Conservation (phyloP, 2,113 vertebrate species). For the Ictalurus furcatus region DNA sequence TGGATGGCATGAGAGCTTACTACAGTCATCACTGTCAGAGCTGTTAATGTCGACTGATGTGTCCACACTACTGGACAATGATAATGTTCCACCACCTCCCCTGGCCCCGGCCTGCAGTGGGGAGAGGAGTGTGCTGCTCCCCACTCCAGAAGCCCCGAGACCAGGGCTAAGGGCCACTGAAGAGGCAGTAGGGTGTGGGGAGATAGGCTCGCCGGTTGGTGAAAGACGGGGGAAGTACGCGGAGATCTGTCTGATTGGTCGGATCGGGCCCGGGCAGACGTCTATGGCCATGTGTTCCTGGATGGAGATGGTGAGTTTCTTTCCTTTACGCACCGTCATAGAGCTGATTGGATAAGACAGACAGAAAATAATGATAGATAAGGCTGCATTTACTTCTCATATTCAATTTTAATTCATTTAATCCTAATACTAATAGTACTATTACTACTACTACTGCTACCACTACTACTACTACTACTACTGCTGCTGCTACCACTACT, state of each 20-base stretch:
- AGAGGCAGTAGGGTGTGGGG: conserved; percentile 3
- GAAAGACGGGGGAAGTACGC: conserved; percentile 18
- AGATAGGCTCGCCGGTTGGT: neutral
- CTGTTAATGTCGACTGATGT: conserved; percentile 26
- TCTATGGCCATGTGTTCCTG: conserved; percentile 34
- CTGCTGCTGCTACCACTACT: too few relatives aligned
- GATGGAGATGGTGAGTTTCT: conserved; percentile 30
- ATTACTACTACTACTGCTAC: neutral
- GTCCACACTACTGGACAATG: conserved; percentile 23
- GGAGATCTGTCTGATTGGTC: conserved; percentile 29
- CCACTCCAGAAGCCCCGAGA: conserved; percentile 14
- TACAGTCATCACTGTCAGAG: conserved; percentile 25
- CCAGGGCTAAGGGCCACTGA: conserved; percentile 16
- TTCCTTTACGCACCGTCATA: conserved; percentile 33
- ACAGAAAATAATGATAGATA: neutral
- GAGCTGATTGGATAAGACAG: conserved; percentile 1
- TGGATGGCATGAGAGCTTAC: neutral
- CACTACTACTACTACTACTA: too few relatives aligned
- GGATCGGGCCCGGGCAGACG: conserved; percentile 29
- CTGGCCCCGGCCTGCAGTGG: conserved; percentile 13
- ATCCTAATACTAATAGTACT: neutral
- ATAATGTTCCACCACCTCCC: conserved; percentile 20
- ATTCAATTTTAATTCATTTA: neutral
- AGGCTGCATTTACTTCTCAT: neutral
- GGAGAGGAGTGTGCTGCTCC: conserved; percentile 11